Evolutionary conservation across 2,113 vertebrate species (phyloP).

Genomic region (Rhabdomys dilectus): DNA sequence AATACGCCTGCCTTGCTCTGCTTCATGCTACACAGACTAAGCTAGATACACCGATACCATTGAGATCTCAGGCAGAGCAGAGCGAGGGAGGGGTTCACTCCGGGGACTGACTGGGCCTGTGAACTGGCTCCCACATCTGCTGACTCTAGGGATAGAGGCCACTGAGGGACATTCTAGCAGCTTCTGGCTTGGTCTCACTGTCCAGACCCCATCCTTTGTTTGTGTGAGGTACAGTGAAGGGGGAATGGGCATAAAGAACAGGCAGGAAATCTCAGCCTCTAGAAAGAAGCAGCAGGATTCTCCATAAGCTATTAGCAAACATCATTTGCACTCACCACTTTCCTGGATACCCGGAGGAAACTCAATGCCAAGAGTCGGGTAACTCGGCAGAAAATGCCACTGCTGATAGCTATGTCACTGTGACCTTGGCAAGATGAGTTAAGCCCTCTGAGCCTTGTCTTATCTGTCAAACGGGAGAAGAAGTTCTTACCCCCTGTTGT

Average conservation of each 20-base stretch:
- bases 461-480: neutral
- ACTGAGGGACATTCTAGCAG: neutral
- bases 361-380: neutral
- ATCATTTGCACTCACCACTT: constrained; percentile 73
- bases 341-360: neutral
- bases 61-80: neutral
- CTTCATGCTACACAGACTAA: neutral
- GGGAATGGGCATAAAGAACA: neutral
- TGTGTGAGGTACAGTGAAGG: neutral
- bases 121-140: neutral
- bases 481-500: accelerated
- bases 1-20: neutral
- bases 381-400: neutral
- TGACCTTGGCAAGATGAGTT: neutral
- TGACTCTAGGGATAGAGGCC: neutral
- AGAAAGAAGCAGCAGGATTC: constrained; percentile 88
- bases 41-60: accelerated
- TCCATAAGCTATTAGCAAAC: constrained; percentile 89
- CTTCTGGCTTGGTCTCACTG: neutral
- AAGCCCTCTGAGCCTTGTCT: neutral
- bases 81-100: neutral
- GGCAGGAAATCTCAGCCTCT: neutral
- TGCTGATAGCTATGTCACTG: accelerated
- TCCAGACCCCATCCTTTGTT: neutral
- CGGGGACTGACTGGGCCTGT: neutral